A percentile compares a stretch with the other conserved stretches of the same genome.
Conservation (phyloP, 2,797 vertebrate species). For the Arremon aurantiirostris region DNA sequence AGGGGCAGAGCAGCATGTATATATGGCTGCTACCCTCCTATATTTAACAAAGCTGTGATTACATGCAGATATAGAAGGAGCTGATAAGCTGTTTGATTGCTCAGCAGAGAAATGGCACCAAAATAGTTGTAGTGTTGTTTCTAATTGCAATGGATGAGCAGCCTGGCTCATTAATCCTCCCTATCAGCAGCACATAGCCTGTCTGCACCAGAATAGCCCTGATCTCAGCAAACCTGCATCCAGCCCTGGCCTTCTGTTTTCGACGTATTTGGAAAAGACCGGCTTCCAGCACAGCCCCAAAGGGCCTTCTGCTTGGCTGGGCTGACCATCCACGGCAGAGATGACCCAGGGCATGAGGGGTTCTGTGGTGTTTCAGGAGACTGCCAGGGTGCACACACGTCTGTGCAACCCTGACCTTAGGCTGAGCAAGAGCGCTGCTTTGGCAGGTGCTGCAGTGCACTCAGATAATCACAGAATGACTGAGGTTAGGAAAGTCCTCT, state of each 20-base stretch:
- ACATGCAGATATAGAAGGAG: conserved; percentile 33
- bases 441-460: neutral
- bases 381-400: fast-evolving
- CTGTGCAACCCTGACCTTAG: neutral
- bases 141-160: conserved; percentile 89
- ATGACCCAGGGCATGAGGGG: neutral
- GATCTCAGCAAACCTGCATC: conserved; percentile 82
- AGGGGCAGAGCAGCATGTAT: neutral
- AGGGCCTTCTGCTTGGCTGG: conserved; percentile 54
- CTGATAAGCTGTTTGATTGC: conserved; percentile 77
- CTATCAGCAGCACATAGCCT: conserved; percentile 83
- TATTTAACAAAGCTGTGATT: conserved; percentile 77
- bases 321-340: neutral
- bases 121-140: conserved; percentile 87
- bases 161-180: conserved; percentile 87
- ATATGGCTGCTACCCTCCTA: conserved; percentile 65
- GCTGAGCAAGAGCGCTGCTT: neutral
- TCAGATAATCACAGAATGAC: neutral
- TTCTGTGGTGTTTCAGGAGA: fast-evolving
- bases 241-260: conserved; percentile 69
- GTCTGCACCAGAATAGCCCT: conserved; percentile 89
- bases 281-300: conserved; percentile 12
- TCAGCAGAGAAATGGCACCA: conserved; percentile 81
- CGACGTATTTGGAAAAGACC: conserved; percentile 86
- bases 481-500: neutral